Percentiles rank a stretch among this genome's conserved stretches.
phyloP scores from a whole-genome alignment of 2,113 vertebrate species.

The Oryzias celebensis region DNA sequence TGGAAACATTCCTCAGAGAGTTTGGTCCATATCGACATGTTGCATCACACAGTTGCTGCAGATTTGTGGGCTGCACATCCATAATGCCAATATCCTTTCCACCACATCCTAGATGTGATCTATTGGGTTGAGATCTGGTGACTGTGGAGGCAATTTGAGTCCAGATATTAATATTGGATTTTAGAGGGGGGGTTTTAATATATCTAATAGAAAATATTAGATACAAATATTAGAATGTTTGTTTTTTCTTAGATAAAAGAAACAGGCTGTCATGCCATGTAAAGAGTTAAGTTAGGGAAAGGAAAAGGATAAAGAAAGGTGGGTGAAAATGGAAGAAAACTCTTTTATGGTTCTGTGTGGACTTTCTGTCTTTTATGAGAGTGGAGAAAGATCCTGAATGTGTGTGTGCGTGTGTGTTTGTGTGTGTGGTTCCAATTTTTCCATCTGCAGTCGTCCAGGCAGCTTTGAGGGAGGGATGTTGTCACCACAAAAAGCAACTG shows the following conservation, averaged over 20 bases:
- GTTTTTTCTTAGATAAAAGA: not conserved
- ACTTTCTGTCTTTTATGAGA: constrained; percentile 21
- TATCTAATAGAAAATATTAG: too few relatives aligned
- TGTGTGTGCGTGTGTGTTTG: not conserved
- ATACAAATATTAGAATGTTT: not conserved
- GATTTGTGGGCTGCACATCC: too few relatives aligned
- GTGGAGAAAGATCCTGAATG: not conserved
- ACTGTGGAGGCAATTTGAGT: too few relatives aligned
- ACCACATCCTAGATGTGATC: too few relatives aligned
- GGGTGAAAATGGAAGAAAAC: constrained; percentile 34
- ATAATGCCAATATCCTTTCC: too few relatives aligned
- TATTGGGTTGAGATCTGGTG: too few relatives aligned
- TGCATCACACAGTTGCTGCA: too few relatives aligned
- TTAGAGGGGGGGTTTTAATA: too few relatives aligned
- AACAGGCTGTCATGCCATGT: not conserved
- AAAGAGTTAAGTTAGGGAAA: not conserved
- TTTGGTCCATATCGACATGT: too few relatives aligned
- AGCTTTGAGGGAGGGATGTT: constrained; percentile 29
- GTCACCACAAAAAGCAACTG: constrained; percentile 6
- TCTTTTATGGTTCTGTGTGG: constrained; percentile 61
- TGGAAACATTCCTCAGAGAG: too few relatives aligned
- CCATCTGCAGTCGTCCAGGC: constrained; percentile 48
- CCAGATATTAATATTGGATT: too few relatives aligned
- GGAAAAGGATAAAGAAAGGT: constrained; percentile 6
- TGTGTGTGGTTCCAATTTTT: constrained; percentile 57